phyloP scores from a whole-genome alignment of 2,797 vertebrate species.

The Periparus ater region DNA sequence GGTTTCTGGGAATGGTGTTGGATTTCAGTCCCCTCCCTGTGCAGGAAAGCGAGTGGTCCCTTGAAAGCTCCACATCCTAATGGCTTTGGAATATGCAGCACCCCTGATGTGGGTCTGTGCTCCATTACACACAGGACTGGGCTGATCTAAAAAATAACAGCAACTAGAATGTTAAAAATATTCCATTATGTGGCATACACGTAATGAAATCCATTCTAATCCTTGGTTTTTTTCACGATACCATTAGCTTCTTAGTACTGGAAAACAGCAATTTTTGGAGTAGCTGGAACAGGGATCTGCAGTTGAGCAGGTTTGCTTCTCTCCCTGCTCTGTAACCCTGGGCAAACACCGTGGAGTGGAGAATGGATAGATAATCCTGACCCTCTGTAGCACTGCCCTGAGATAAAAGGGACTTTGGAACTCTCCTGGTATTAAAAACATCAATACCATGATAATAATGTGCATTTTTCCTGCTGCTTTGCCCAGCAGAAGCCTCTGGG shows the following conservation, averaged over 20 bases:
- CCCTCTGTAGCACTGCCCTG: not conserved
- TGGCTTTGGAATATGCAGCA: not conserved
- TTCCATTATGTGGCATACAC: accelerated
- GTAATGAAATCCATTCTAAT: not conserved
- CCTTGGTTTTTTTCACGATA: not conserved
- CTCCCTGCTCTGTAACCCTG: not conserved
- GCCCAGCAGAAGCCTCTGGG: not conserved
- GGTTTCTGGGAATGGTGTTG: not conserved
- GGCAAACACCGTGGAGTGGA: not conserved
- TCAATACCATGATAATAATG: not conserved
- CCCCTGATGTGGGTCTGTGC: not conserved
- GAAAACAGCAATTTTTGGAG: not conserved
- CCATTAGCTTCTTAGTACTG: not conserved
- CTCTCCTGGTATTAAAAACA: not conserved
- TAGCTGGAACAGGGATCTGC: not conserved
- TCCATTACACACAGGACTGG: not conserved
- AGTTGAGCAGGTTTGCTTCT: not conserved
- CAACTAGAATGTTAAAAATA: not conserved
- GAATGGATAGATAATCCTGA: not conserved
- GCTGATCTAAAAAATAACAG: not conserved
- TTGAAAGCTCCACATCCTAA: not conserved
- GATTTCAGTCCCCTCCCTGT: not conserved
- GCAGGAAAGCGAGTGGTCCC: not conserved
- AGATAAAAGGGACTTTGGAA: slow-evolving; percentile 13
- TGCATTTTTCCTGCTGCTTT: slow-evolving; percentile 14